These are phyloP conservation scores for Holacanthella duospinosa DNA, from an alignment of 2,888 invertebrate genomes.

Conservation along the genomic window DNA sequence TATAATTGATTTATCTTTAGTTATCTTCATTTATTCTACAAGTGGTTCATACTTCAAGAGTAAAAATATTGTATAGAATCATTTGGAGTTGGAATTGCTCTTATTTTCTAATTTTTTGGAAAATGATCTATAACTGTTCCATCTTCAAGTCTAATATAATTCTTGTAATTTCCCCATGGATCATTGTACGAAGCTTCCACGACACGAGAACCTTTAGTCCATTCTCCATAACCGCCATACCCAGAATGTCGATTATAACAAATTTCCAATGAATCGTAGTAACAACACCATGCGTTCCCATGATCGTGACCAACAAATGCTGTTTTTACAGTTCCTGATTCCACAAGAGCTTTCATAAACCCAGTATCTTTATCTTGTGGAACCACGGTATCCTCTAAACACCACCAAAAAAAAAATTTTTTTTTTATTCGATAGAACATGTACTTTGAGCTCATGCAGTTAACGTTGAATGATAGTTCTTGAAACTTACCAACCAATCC, in stretches of 20 bases:
- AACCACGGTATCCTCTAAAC: conserved; percentile 16
- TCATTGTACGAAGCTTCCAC: conserved; percentile 8
- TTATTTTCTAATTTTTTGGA: not conserved
- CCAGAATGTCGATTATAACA: conserved; percentile 21
- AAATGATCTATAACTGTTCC: conserved; percentile 11
- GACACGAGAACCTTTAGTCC: conserved; percentile 19
- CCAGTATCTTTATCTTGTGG: conserved; percentile 14
- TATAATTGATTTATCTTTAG: too few relatives aligned
- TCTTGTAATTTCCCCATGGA: not conserved
- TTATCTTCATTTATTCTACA: too few relatives aligned
- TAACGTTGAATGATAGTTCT: not conserved
- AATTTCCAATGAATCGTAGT: conserved; percentile 11
- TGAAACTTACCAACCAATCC: conserved; percentile 17
- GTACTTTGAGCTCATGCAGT: not conserved
- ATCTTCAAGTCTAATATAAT: conserved; percentile 16
- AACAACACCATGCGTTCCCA: conserved; percentile 19
- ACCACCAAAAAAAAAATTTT: not conserved
- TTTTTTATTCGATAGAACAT: not conserved
- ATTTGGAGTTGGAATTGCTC: too few relatives aligned
- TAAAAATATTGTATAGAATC: too few relatives aligned
- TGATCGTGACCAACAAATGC: conserved; percentile 20
- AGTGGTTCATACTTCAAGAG: too few relatives aligned
- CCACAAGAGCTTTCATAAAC: conserved; percentile 16
- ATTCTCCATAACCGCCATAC: conserved; percentile 17
- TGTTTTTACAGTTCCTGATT: conserved; percentile 17